A percentile compares a stretch with the other conserved stretches of the same genome.
Evolutionary conservation across 2,113 vertebrate species (phyloP).

Genomic region (Scatophagus argus): DNA sequence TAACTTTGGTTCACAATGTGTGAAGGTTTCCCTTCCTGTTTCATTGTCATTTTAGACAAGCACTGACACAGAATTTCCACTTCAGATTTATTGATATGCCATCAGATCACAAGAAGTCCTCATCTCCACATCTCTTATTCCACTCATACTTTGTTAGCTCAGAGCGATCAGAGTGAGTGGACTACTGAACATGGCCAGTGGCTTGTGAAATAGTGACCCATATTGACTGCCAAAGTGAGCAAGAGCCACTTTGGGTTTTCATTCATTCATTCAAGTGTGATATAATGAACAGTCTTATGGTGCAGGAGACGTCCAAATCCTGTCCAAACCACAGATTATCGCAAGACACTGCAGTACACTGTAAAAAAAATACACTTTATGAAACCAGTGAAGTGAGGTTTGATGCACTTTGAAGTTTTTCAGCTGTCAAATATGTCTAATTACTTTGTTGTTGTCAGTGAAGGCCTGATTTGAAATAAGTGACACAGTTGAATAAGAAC

Average conservation of each 20-base stretch:
- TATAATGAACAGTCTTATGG: background rate
- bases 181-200: too few species aligned
- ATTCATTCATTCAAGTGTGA: background rate
- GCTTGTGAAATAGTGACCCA: background rate
- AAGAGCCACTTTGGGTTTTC: too few species aligned
- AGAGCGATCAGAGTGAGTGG: background rate
- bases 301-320: background rate
- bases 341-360: background rate
- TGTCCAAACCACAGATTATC: background rate
- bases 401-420: background rate
- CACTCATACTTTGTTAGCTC: background rate
- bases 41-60: background rate
- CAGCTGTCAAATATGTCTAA: background rate
- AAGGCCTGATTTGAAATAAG: background rate
- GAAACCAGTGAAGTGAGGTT: too few species aligned
- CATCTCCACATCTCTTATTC: background rate
- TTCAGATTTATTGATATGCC: too few species aligned
- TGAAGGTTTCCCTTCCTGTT: background rate
- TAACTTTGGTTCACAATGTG: background rate
- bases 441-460: background rate
- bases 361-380: too few species aligned
- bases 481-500: background rate
- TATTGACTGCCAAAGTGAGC: background rate
- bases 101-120: too few species aligned
- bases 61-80: too few species aligned